These are phyloP conservation scores for Solenopsis invicta DNA, from an alignment of 1,140 invertebrate genomes.

Conservation along the genomic window DNA sequence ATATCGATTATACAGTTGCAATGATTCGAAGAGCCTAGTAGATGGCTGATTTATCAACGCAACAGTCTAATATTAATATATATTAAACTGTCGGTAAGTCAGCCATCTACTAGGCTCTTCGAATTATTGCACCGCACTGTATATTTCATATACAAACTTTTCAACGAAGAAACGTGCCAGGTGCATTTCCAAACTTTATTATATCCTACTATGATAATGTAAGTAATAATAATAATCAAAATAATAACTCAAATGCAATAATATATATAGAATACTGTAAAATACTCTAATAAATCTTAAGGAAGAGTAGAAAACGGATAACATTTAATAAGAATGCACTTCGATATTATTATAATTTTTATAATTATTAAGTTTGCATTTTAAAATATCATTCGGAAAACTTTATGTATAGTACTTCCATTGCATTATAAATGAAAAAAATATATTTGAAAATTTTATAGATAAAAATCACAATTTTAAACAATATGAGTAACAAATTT, in stretches of 20 bases:
- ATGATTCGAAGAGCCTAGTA: no score
- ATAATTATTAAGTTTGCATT: neutral
- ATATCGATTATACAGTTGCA: no score
- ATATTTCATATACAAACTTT: neutral
- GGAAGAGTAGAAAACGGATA: neutral
- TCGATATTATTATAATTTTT: neutral
- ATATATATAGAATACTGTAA: neutral
- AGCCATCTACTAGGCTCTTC: no score
- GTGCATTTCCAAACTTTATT: neutral
- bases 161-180: conserved; percentile 26
- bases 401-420: no score
- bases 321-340: neutral
- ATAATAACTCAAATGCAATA: neutral
- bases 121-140: no score
- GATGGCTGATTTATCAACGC: no score
- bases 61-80: no score
- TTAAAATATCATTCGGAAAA: neutral
- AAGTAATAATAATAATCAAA: conserved; percentile 10
- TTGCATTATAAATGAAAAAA: no score
- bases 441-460: no score
- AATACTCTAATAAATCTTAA: neutral
- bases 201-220: neutral
- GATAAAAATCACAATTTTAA: no score
- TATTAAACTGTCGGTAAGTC: no score
- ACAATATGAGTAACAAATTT: no score